phyloP scores from a whole-genome alignment of 2,113 vertebrate genomes.

The Serinus canaria region DNA sequence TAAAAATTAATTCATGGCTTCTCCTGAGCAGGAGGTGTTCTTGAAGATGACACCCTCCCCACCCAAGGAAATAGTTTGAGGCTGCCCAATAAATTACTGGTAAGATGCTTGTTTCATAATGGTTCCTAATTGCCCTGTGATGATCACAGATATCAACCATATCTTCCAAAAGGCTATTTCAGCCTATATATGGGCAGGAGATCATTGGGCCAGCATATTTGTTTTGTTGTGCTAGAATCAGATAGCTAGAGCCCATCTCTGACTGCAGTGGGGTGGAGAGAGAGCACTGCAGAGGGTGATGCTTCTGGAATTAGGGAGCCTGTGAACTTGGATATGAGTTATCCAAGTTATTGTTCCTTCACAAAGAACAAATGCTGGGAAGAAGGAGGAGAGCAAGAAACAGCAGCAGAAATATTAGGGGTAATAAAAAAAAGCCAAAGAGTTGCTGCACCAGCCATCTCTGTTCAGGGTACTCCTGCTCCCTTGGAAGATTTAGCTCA shows the following conservation, averaged over 20 bases:
- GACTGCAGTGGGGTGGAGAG: not conserved
- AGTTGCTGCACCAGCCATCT: not conserved
- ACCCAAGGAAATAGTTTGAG: not conserved
- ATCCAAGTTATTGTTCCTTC: not conserved
- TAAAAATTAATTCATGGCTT: not conserved
- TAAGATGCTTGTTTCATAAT: not conserved
- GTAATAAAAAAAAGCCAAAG: not conserved
- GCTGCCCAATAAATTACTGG: not conserved
- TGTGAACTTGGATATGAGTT: not conserved
- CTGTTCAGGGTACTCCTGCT: not conserved
- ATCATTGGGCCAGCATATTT: slow-evolving; percentile 38
- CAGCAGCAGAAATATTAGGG: not conserved
- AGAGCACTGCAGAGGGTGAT: not conserved
- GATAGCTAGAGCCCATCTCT: slow-evolving; percentile 41
- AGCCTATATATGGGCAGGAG: slow-evolving; percentile 69
- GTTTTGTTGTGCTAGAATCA: slow-evolving; percentile 63
- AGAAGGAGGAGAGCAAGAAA: not conserved
- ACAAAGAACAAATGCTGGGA: not conserved
- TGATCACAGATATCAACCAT: slow-evolving; percentile 57
- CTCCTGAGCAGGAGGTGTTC: not conserved
- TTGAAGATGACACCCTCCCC: not conserved
- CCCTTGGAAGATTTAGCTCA: not conserved
- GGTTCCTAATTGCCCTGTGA: slow-evolving; percentile 25
- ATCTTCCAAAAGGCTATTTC: slow-evolving; percentile 51
- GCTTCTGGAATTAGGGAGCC: not conserved